phyloP scores from a whole-genome alignment of 1,140 invertebrate genomes.

The Myzus persicae region DNA sequence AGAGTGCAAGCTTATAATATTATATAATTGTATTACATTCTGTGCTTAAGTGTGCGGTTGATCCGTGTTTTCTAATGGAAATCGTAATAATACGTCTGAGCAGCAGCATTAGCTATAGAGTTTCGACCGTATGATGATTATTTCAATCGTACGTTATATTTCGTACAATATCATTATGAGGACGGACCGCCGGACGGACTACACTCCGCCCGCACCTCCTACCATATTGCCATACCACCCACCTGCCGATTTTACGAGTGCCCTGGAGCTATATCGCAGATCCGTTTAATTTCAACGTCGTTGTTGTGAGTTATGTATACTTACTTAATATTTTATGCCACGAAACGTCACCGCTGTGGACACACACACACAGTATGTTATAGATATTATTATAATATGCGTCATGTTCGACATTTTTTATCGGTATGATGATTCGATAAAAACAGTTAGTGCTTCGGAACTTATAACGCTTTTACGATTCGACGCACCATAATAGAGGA shows the following conservation, averaged over 20 bases:
- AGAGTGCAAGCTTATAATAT: too few relatives aligned
- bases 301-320: not conserved
- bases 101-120: not conserved
- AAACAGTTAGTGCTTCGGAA: not conserved
- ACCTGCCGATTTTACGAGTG: not conserved
- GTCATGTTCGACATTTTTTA: not conserved
- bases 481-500: not conserved
- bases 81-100: not conserved
- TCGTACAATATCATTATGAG: not conserved
- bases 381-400: too few relatives aligned
- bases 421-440: not conserved
- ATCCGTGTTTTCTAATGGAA: not conserved
- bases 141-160: not conserved
- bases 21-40: not conserved
- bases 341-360: not conserved
- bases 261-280: not conserved
- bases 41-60: not conserved
- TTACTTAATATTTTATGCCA: not conserved
- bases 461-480: not conserved
- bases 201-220: too few relatives aligned
- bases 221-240: not conserved
- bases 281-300: conserved; percentile 24
- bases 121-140: not conserved
- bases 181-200: not conserved
- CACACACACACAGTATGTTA: not conserved